Evolutionary conservation across 92 coral and sea anemone genomes (phyloP).

Genomic region (Chrysogorgia sp.): DNA sequence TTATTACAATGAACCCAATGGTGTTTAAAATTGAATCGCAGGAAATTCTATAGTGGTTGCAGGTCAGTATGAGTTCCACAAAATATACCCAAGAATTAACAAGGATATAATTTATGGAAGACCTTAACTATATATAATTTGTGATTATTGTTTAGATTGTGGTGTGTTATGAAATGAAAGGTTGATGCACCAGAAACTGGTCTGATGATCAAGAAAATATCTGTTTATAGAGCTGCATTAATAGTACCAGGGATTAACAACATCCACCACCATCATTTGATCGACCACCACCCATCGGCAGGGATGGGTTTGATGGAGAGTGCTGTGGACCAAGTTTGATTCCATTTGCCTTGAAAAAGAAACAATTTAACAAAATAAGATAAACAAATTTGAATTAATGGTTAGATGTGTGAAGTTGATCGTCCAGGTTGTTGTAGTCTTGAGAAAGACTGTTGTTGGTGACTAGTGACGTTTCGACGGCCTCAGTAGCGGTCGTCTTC

Average conservation of each 20-base stretch:
- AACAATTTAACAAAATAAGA: too few relatives aligned
- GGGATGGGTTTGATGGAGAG: conserved; percentile 94
- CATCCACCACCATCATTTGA: conserved; percentile 96
- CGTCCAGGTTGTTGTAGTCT: too few relatives aligned
- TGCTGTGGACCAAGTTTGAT: conserved; percentile 99
- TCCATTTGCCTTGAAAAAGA: conserved; percentile 83
- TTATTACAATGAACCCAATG: too few relatives aligned
- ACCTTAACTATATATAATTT: not conserved
- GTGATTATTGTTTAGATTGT: not conserved
- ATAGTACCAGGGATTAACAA: conserved; percentile 54
- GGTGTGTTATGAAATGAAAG: not conserved
- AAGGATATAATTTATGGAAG: not conserved
- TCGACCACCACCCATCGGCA: conserved; percentile 95
- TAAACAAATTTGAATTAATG: too few relatives aligned
- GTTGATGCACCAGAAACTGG: not conserved
- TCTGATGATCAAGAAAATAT: not conserved
- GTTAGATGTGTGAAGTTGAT: too few relatives aligned
- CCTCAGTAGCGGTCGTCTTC: too few relatives aligned
- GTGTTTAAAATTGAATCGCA: too few relatives aligned
- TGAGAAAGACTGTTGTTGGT: too few relatives aligned
- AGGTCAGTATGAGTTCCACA: not conserved
- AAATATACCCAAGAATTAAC: not conserved
- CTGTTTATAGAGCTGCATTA: not conserved
- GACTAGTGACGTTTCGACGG: too few relatives aligned
- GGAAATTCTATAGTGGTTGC: not conserved